Evolutionary conservation across 2,113 vertebrate species (phyloP).

Genomic region (Microcebus griseorufus): DNA sequence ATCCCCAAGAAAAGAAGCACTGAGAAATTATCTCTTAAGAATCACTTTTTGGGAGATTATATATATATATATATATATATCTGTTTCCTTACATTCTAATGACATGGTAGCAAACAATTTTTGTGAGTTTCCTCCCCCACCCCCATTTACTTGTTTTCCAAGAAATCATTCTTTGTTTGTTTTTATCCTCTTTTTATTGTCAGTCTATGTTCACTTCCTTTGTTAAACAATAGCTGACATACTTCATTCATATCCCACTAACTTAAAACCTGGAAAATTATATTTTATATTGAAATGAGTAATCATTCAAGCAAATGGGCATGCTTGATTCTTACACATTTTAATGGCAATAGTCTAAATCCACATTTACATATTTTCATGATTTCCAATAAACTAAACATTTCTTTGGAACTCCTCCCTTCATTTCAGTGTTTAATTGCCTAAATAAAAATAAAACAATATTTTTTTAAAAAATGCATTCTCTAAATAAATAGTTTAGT

Average conservation of each 20-base stretch:
- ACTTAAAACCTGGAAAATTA: constrained; percentile 13
- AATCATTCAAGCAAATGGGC: neutral
- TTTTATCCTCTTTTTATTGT: neutral
- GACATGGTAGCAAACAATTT: neutral
- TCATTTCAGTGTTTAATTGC: neutral
- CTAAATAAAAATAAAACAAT: constrained; percentile 18
- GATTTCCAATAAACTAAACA: constrained; percentile 16
- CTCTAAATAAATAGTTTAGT: neutral
- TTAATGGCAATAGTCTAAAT: constrained; percentile 22
- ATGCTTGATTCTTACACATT: neutral
- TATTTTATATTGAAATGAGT: constrained; percentile 6
- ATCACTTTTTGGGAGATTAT: neutral
- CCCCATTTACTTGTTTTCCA: neutral
- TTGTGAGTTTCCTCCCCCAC: neutral
- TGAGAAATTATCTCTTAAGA: neutral
- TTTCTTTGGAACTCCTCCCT: neutral
- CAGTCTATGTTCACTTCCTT: neutral
- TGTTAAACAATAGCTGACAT: constrained; percentile 27
- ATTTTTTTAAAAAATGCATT: neutral
- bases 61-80: neutral
- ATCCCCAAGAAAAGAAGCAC: neutral
- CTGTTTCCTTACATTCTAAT: neutral
- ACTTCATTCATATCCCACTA: neutral
- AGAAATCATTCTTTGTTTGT: constrained; percentile 20
- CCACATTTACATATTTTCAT: constrained; percentile 15